phyloP scores from a whole-genome alignment of 2,113 vertebrate genomes.

The Asarcornis scutulata region DNA sequence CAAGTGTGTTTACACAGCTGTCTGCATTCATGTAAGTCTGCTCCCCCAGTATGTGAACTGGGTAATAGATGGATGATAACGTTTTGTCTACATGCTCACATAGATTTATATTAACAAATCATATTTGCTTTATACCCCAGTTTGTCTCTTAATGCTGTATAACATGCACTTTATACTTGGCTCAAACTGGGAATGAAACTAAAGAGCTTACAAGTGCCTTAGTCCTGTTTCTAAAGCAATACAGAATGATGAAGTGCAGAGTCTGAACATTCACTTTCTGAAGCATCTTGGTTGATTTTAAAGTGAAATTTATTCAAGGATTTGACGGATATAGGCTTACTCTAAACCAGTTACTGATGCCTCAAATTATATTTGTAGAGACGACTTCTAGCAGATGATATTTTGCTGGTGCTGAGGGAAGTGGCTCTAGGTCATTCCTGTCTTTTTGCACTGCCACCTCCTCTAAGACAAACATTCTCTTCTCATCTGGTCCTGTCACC shows the following conservation, averaged over 20 bases:
- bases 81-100: background rate
- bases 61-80: background rate
- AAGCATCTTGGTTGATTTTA: background rate
- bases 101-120: background rate
- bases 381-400: background rate
- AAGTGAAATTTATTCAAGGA: conserved; percentile 36
- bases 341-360: background rate
- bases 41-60: background rate
- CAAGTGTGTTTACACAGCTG: background rate
- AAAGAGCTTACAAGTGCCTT: background rate
- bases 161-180: conserved; percentile 4
- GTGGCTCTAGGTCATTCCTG: background rate
- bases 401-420: background rate
- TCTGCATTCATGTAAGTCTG: background rate
- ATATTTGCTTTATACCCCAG: background rate
- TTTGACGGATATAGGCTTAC: background rate
- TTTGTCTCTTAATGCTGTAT: background rate
- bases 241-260: conserved; percentile 8
- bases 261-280: conserved; percentile 2
- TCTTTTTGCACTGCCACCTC: background rate
- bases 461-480: background rate
- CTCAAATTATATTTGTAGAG: background rate
- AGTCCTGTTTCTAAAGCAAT: conserved; percentile 9
- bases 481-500: background rate
- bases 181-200: background rate